Percentiles rank a stretch among this genome's conserved stretches.
Conservation (phyloP, 2,797 vertebrate species). For the Gobio occitaniae region DNA sequence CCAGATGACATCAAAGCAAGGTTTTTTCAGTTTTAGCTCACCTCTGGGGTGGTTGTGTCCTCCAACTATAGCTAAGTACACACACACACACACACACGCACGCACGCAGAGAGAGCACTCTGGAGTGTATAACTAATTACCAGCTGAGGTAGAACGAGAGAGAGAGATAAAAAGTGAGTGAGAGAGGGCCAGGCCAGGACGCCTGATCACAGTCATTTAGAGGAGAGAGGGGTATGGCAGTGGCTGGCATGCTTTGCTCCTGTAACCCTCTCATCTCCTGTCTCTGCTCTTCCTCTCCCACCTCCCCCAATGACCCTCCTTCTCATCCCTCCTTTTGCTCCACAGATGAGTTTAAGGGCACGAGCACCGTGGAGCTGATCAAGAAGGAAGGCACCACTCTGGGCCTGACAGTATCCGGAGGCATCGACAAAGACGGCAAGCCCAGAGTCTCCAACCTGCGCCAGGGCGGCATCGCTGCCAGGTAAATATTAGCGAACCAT, state of each 20-base stretch:
- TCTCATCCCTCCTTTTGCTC: not conserved
- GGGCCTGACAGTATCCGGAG: constrained; percentile 94
- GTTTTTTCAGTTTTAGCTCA: constrained; percentile 2
- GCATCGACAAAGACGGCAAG: constrained; percentile 96
- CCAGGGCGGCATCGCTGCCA: constrained; percentile 95
- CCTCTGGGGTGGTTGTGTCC: not conserved
- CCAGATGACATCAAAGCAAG: not conserved
- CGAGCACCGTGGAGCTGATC: constrained; percentile 94
- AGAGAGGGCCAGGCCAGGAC: not conserved
- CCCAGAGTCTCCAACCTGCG: constrained; percentile 96
- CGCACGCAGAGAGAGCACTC: constrained; percentile 1
- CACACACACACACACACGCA: constrained; percentile 1
- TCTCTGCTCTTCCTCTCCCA: constrained; percentile 47
- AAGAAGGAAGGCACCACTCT: constrained; percentile 98
- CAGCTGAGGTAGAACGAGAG: constrained; percentile 15
- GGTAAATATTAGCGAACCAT: constrained; percentile 76
- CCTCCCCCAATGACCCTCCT: constrained; percentile 7
- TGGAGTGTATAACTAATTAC: constrained; percentile 56
- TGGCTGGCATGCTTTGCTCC: constrained; percentile 44
- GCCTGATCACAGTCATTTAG: constrained; percentile 24
- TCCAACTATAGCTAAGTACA: not conserved
- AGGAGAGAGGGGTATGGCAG: constrained; percentile 47
- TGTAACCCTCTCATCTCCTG: constrained; percentile 48
- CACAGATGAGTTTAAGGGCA: constrained; percentile 96
- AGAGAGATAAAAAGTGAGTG: constrained; percentile 20